A percentile compares a stretch with the other conserved stretches of the same genome.
These are phyloP conservation scores for Beroe ovata DNA, from an alignment of 37 sponge, comb jelly and placozoan species.

Conservation along the genomic window DNA sequence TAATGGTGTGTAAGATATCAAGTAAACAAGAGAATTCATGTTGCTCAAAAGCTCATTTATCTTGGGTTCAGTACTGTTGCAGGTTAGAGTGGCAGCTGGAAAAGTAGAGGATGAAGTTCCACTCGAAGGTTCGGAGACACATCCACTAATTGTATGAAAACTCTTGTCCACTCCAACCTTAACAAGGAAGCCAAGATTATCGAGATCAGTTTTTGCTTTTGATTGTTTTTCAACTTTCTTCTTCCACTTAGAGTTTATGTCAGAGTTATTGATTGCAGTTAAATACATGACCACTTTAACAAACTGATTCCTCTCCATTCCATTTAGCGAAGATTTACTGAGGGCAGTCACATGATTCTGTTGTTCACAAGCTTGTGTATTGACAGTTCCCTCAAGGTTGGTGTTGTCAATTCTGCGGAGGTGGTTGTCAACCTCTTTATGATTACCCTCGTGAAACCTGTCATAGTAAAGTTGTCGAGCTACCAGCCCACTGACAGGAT, in stretches of 20 bases:
- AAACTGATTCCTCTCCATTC: background rate
- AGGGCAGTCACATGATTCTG: background rate
- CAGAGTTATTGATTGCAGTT: background rate
- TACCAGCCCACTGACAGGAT: background rate
- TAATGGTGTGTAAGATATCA: background rate
- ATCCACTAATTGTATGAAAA: background rate
- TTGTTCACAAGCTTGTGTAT: background rate
- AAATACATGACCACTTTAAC: background rate
- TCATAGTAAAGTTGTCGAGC: background rate
- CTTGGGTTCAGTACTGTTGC: background rate
- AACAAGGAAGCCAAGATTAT: conserved; percentile 1
- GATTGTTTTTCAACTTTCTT: background rate
- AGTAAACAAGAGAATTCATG: conserved; percentile 1
- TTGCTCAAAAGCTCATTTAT: background rate
- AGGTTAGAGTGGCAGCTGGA: background rate
- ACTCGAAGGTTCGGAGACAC: background rate
- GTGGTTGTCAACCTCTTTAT: background rate
- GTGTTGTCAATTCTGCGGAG: conserved; percentile 20
- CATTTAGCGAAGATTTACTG: background rate
- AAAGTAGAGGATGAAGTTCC: background rate
- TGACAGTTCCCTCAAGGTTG: background rate
- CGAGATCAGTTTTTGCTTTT: background rate
- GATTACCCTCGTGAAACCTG: background rate
- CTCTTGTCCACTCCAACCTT: background rate
- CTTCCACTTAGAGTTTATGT: background rate